phyloP scores from a whole-genome alignment of 1,140 invertebrate genomes.

The Formica exsecta region DNA sequence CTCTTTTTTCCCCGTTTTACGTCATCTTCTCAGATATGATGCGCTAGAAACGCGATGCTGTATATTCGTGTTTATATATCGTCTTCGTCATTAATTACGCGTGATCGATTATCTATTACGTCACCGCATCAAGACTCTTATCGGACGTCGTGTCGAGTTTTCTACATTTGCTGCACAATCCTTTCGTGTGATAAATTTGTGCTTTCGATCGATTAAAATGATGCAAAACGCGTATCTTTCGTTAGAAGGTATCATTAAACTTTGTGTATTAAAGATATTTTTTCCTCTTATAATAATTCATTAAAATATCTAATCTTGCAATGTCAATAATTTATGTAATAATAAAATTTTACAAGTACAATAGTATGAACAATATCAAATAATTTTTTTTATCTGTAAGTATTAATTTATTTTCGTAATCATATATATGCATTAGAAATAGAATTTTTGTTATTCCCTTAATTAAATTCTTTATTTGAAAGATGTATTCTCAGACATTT shows the following conservation, averaged over 20 bases:
- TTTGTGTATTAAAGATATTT: not conserved
- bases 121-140: conserved; percentile 57
- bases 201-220: not conserved
- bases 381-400: no score
- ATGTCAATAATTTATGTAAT: no score
- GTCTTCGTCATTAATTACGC: conserved; percentile 64
- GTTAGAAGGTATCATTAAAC: not conserved
- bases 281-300: no score
- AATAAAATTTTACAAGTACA: no score
- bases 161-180: not conserved
- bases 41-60: not conserved
- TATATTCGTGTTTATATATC: not conserved
- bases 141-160: not conserved
- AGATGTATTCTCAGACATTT: not conserved
- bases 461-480: not conserved
- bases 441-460: not conserved
- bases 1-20: conserved; percentile 47
- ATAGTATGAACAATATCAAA: no score
- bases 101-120: conserved; percentile 63
- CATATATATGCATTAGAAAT: not conserved
- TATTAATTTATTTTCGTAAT: not conserved
- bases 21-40: conserved; percentile 15
- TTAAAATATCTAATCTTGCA: no score
- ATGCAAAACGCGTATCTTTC: no score
- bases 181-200: not conserved